Evolutionary conservation across 2,888 invertebrate species (phyloP), one percentile per base, ranked within the genome.

Genomic region (Amphipoea oculea): DNA sequence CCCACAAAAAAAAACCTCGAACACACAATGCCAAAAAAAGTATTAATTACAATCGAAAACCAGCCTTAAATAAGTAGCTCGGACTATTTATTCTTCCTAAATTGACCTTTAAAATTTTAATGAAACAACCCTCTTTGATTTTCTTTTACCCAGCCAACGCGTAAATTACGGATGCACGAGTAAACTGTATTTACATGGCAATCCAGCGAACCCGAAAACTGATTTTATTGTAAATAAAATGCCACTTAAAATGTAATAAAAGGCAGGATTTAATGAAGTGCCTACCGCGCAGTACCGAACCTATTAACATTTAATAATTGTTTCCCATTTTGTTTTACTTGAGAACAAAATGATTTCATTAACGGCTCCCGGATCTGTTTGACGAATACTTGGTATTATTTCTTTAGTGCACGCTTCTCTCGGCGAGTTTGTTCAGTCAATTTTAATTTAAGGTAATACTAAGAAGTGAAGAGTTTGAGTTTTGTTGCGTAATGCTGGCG

Each of bases 321-420:
- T 90, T 90, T 88, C 89, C 85, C 83, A 86, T 91, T 90, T 85
- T 92, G 92, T 92, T 91, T 89, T 88, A 91, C 91, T 92, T 91
- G 88, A 84, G 87, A 91, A 91, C 92, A 90, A 92, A 91, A 91
- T 91, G 90, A 90, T 92, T 92, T 90, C 89, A 92, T 92, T 91
- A 91, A 90, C 88, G 88, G 81, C 72, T 70, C 83, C 74, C 86
- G 74, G 87, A 91, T 90, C 91, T 91, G 91, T 92, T 92, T 92
- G 92, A 87, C 85, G 88, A 89, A 87, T 88, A 85, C 89, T 91
- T 89, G 82, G 86, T 90, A 88, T 91, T 92, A 90, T 91, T 88
- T 90, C 88, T 88, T 85, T 85, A 88, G 84, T 88, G 87, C 86
- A 90, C 86, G 86, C 85, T 87, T 73, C 86, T 86, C 88, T 85